phyloP scores from a whole-genome alignment of 2,113 vertebrate genomes.

The Candoia aspera region DNA sequence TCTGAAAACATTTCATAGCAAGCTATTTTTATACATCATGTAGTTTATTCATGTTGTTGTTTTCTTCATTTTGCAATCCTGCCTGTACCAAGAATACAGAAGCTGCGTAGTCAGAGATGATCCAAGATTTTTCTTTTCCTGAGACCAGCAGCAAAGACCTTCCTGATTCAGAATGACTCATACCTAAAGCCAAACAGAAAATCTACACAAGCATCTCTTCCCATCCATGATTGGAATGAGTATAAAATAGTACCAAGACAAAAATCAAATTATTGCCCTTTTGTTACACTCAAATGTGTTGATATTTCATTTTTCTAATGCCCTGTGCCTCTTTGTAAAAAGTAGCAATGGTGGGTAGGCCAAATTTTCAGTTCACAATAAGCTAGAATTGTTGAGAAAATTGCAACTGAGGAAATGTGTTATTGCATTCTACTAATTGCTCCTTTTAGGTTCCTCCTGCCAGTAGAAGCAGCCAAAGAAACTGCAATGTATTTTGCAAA shows the following conservation, averaged over 20 bases:
- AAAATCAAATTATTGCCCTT: not conserved
- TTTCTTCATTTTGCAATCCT: not conserved
- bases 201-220: not conserved
- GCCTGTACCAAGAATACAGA: not conserved
- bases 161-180: not conserved
- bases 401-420: not conserved
- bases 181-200: not conserved
- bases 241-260: not conserved
- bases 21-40: constrained; percentile 13
- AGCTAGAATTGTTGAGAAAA: not conserved
- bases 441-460: not conserved
- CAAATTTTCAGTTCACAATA: not conserved
- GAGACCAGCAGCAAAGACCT: not conserved
- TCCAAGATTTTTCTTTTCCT: not conserved
- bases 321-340: not conserved
- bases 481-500: not conserved
- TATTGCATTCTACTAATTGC: not conserved
- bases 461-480: not conserved
- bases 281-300: not conserved
- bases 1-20: constrained; percentile 17
- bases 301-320: not conserved
- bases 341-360: not conserved
- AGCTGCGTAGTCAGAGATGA: not conserved
- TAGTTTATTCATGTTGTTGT: constrained; percentile 1
- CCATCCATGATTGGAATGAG: not conserved